Base-by-base conservation (phyloP, 2,888 invertebrate genomes). In the Leptopilina syphax region DNA sequence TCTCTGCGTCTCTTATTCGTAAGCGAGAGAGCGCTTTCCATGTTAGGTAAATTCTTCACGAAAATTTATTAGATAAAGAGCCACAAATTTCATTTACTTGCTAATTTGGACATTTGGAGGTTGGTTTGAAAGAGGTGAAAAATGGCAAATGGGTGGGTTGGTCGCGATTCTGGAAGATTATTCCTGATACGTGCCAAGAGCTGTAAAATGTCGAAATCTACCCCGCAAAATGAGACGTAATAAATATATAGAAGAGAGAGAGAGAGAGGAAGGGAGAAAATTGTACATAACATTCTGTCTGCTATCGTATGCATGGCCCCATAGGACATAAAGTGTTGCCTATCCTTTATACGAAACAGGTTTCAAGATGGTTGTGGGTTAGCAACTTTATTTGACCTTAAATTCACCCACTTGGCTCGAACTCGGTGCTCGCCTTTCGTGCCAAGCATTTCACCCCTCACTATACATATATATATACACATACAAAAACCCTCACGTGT, bases 341-440 rank as follows among this genome's bases (percentile, higher is more conserved):
- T 79, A 80, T 79, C 80, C 81, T 80, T 85, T 82, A 81, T 79
- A 81, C 65, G 76, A 80, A 66, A 68, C 65, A 79, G 79, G 77
- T 83, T 79, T 78, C 77, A 47, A 66, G 57, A 54, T 63, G 77
- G 47, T 80, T 78, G 76, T 77, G 82, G 83, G 81, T 81, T 83
- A 83, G 83, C 83, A 85, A 88, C 86, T 89, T 89, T 88, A 88
- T 89, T 86, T 85, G 85, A 81, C 85, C 88, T 88, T 89, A 90
- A 89, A 88, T 89, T 86, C 87, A 85, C 85, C 86, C 85, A 86
- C 86, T 90, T 89, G 89, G 89, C 88, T 73, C 79, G 50, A 44
- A 77, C 76, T 81, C 78, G 79, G 9, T 79, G 81, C 81, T 77
- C 79, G 79, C 66, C 47, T 83, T 50, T 80, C 18, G 81, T 83